These are phyloP conservation scores for Calcarius lapponicus DNA, from an alignment of 2,797 vertebrate genomes.

Conservation along the genomic window DNA sequence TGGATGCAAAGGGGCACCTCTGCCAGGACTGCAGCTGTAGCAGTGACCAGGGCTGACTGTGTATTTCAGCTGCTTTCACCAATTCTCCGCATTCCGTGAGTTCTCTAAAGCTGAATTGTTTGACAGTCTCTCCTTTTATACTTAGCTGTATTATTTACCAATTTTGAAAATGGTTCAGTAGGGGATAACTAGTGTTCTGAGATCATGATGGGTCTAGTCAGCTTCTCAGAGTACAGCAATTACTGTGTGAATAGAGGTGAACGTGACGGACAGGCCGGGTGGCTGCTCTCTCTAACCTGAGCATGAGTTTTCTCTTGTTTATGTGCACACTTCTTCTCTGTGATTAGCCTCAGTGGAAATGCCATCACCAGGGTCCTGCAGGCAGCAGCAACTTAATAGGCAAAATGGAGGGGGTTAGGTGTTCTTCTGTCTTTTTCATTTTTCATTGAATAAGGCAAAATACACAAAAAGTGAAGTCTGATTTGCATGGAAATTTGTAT, in stretches of 20 bases:
- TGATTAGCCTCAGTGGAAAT: background rate
- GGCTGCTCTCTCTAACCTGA: background rate
- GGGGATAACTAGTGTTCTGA: constrained; percentile 18
- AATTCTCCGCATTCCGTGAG: fast-evolving
- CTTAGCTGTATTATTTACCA: constrained; percentile 29
- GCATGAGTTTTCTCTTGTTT: background rate
- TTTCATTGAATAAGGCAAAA: constrained; percentile 35
- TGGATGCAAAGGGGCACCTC: background rate
- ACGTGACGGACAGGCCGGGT: fast-evolving
- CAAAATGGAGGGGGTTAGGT: background rate
- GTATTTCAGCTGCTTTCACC: background rate
- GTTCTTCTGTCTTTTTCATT: background rate
- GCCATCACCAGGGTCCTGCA: background rate
- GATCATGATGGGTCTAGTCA: background rate
- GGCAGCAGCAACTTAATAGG: background rate
- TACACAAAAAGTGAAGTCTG: background rate
- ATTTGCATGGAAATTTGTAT: constrained; percentile 23
- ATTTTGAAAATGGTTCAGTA: constrained; percentile 9
- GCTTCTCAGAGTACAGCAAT: background rate
- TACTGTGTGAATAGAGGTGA: background rate
- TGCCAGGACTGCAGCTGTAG: background rate
- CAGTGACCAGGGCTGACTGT: background rate
- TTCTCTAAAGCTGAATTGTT: background rate
- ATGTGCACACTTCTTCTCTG: background rate
- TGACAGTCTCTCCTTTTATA: background rate